phyloP scores from a whole-genome alignment of 2,113 vertebrate genomes.

The Leiothrix lutea region DNA sequence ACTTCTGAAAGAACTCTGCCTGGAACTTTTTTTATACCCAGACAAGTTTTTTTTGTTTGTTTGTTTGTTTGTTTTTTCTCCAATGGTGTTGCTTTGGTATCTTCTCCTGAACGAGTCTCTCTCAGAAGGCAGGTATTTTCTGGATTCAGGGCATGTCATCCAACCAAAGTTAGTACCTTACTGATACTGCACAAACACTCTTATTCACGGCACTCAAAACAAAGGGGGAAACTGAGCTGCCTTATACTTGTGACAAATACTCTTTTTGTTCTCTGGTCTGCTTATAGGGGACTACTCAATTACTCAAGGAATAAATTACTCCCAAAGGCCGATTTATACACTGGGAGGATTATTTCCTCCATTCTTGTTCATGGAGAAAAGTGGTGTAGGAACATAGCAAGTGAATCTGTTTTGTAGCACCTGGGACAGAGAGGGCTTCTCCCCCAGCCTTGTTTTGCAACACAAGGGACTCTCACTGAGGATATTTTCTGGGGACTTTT shows the following conservation, averaged over 20 bases:
- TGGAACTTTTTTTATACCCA: neutral
- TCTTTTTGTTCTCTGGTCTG: neutral
- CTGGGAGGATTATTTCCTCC: neutral
- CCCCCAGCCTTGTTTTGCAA: neutral
- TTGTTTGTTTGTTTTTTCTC: neutral
- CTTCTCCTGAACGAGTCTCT: neutral
- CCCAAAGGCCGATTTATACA: neutral
- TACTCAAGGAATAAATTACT: neutral
- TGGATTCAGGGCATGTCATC: neutral
- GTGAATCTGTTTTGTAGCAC: neutral
- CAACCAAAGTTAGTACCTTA: neutral
- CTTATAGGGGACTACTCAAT: neutral
- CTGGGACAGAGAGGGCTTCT: neutral
- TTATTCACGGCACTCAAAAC: neutral
- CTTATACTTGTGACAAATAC: neutral
- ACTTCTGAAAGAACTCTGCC: neutral
- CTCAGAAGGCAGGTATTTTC: neutral
- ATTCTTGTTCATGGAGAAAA: neutral
- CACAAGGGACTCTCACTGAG: neutral
- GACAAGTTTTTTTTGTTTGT: neutral
- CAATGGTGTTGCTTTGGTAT: neutral
- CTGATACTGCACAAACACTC: neutral
- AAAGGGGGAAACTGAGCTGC: neutral
- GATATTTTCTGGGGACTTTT: neutral
- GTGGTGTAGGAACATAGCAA: neutral